Base-by-base conservation (phyloP, 37 sponge, comb jelly and placozoan genomes). In the Tethya wilhelma region DNA sequence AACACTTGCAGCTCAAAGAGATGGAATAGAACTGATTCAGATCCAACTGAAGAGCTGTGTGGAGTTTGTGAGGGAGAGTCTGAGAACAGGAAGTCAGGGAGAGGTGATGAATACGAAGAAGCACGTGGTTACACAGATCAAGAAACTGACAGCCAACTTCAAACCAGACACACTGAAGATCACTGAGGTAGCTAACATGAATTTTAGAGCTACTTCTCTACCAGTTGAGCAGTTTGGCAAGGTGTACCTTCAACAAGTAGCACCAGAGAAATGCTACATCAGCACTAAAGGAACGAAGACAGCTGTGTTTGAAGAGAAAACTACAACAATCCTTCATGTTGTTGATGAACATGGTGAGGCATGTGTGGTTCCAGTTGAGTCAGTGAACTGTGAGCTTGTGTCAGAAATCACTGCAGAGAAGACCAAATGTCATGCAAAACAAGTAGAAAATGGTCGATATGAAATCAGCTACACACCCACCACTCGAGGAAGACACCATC, bases 81-180 rank as follows among this genome's bases (percentile, higher is more conserved):
- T 84, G 28, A 59, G 40, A 28, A 69, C 69, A 22, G 85, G 70
- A 34, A 84, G 71, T 23, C 44, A 77, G 44, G 78, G 56, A 30
- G 85, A 84, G 29, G 73, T 84, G 25, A 36, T 84, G 59, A 31
- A n/a, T 0, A 59, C 77, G 77, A 56, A 29, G n/a, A 68, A 46
- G 53, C 40, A 41, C 0, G 39, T 83, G 19, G 36, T 73, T 66
- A 69, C 34, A n/a, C 64, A 53, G 31, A 40, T 74, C 29, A 30
- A 55, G 42, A 66, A 83, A 38, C 32, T 83, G 58, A 64, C 67
- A 22, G 39, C 25, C 11, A 12, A 55, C 4, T 64, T 74, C 57
- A 19, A 73, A 32, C 64, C 57, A 53, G 65, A 74, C 34, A 40
- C 0, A n/a, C 30, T 73, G 2, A 33, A 22, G 9, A 64, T 75